Evolutionary conservation across 2,797 vertebrate genomes (phyloP), one percentile per base, ranked within the genome.

Genomic region (Sebastes trivittatus): DNA sequence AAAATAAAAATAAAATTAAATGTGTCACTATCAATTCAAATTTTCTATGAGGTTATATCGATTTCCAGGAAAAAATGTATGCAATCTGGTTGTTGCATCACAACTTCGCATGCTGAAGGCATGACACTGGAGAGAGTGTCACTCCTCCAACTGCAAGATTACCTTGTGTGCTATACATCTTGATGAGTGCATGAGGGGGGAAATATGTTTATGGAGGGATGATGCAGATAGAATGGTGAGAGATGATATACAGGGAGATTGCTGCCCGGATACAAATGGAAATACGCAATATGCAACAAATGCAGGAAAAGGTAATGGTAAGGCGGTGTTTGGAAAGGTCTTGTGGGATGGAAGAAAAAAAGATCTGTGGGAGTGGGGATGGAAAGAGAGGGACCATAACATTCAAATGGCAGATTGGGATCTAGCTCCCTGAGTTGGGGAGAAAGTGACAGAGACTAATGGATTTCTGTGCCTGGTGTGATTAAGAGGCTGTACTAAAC

Each of bases 371-470:
- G 20, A 34, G 8, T 6, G 61, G 23, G 68, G 67, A 76, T 88
- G 85, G 87, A 94, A 93, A 95, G 93, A 93, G 79, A 90, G 73
- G 75, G 93, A 93, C 92, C 87, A 87, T 90, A 90, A 88, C 94
- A 95, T 93, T 91, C 93, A 93, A 94, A 95, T 80, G 70, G 75
- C 89, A 95, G 94, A 94, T 94, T 96, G 93, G 88, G 87, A 96
- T 95, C 95, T 89, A 80, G 86, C 89, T 94, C 94, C 94, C 91
- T 91, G 92, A 96, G 96, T 94, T 94, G 75, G 88, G 91, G 87
- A 91, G 83, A 64, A 93, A 93, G 90, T 96, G 96, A 97, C 94
- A 93, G 95, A 95, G 96, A 96, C 95, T 94, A 96, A 97, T 96
- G 96, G 95, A 96, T 97, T 97, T 96, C 93, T 87, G 95, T 92